Base-by-base conservation (phyloP, 1,140 invertebrate genomes). In the Pseudomyrmex concolor region DNA sequence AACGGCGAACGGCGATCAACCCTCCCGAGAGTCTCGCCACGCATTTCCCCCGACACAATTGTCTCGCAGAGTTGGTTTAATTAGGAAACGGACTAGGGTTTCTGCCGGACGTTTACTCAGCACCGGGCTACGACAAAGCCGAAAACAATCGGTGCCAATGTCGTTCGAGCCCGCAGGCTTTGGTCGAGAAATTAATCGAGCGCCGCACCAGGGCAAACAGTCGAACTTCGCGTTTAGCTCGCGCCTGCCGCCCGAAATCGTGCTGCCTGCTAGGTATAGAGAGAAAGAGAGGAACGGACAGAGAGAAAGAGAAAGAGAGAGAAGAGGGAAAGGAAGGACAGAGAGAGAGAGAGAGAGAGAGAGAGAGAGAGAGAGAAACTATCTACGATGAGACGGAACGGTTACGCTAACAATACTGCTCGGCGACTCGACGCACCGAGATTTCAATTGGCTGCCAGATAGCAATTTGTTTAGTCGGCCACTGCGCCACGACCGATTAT, bases 141-240 rank as follows among this genome's bases (percentile, higher is more conserved):
- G 83, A 88, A 87, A 88, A 88, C 86, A 88, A 88, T 88, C 86
- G 86, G 84, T 72, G 83, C 83, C 86, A 82, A 88, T 87, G 86
- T 87, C 86, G 86, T 88, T 88, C 83, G 74, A 84, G 70, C 83
- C 86, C 86, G 86, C 86, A 88, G 86, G 86, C 86, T 87, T 88
- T 87, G 86, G 83, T 66, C 59, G 86, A 84, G 86, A 88, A 88
- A 88, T 88, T 88, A 88, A 88, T 88, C 86, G 86, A 76, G 83
- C 86, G 71, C 86, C 83, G 51, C 51, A 55, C 62, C 68, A 78
- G n/a, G 73, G 71, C 86, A 88, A 88, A 88, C 83, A 85, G 83
- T 76, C 72, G 67, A 66, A 76, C 74, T 71, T 82, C 86, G 86
- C 86, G 86, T 87, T 88, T 87, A 77, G n/a, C 86, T 82, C 74